Base-by-base conservation (phyloP, 2,888 invertebrate genomes). In the Dichetophora obliterata region DNA sequence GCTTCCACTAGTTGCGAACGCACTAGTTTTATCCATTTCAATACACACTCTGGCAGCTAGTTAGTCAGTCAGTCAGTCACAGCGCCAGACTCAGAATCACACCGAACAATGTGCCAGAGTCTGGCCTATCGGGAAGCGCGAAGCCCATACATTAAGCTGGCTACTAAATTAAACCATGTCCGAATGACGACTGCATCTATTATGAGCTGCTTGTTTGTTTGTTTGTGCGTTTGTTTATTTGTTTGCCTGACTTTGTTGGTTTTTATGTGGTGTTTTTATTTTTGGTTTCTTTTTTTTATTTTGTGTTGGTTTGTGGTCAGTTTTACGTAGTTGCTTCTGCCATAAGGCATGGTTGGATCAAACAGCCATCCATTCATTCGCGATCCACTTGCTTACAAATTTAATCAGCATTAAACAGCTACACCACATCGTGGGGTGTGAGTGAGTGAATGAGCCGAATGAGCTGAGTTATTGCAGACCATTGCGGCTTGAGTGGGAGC, bases 371-470 rank as follows among this genome's bases (percentile, higher is more conserved):
- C 61, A 43, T 61, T 50, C 63, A 73, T 16, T 50, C 73, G 31
- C 50, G 43, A 73, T 48, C 16, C 72, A 72, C 59, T 73, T 75
- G 85, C 82, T 85, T 85, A 84, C 85, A 84, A 85, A 83, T 85
- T 85, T 86, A 85, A 85, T 84, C 84, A 85, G 82, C 83, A 82
- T 84, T 80, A 82, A 82, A 81, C 80, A 79, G 61, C 59, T 78
- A 69, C 74, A 63, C 5, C 70, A 37, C 54, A 24, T 37, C 50
- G 68, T 19, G 54, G 59, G 73, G 22, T 43, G 27, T 70, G 52
- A 57, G 70, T 16, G 37, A 24, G 43, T 43, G 43, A 43, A 43
- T 43, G 43, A 43, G 43, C 43, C 52, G 43, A 43, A 43, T 43
- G 43, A 43, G 43, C 11, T 37, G 34, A 11, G 9, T 37, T 54